Conservation (phyloP, 2,113 vertebrate genomes). For the Nettapus auritus region DNA sequence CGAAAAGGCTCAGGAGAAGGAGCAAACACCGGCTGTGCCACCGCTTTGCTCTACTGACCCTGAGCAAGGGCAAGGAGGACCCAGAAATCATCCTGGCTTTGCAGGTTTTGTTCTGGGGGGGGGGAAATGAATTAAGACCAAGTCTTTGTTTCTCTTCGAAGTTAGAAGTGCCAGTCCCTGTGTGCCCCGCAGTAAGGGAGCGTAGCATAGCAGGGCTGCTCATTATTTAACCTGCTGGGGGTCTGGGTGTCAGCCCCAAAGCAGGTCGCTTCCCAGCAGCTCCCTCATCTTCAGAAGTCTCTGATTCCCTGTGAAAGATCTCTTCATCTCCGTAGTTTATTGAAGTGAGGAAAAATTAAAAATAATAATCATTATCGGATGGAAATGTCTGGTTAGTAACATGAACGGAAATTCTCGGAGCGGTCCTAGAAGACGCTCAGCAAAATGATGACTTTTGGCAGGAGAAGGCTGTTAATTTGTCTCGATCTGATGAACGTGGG, state of each 20-base stretch:
- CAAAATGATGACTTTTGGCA: background rate
- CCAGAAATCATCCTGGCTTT: background rate
- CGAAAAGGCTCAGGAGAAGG: background rate
- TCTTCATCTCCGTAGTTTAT: background rate
- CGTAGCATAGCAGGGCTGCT: fast-evolving
- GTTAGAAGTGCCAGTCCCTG: background rate
- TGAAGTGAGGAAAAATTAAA: background rate
- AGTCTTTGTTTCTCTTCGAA: background rate
- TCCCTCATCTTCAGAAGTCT: background rate
- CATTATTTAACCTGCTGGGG: background rate
- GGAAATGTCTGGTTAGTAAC: no score
- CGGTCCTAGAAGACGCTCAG: background rate
- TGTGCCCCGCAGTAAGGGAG: fast-evolving
- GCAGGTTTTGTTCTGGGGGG: background rate
- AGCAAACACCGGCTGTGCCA: background rate
- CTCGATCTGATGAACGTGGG: background rate
- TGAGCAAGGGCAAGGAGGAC: background rate
- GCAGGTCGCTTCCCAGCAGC: background rate
- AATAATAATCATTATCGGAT: background rate
- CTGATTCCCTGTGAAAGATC: background rate
- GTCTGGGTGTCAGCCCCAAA: background rate
- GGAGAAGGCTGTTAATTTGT: background rate
- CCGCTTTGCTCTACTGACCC: background rate
- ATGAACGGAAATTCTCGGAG: background rate
- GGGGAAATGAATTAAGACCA: background rate